Evolutionary conservation across 2,113 vertebrate genomes (phyloP), one percentile per base, ranked within the genome.

Genomic region (Ictidomys tridecemlineatus): DNA sequence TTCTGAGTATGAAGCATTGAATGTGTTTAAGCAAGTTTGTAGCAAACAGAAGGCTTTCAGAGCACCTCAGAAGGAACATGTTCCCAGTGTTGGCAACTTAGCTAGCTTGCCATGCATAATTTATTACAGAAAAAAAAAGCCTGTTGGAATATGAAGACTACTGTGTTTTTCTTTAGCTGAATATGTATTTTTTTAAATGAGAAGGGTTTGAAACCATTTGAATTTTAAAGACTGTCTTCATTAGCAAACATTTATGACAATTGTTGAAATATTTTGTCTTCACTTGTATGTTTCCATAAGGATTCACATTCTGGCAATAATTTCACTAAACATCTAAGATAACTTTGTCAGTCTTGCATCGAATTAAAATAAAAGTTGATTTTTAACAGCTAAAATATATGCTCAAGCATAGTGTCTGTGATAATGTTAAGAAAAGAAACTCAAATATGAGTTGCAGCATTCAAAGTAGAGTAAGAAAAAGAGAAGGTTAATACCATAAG

Each of bases 231-330:
- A 1, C 48, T 94, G 48, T 39, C 72, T 91, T 97, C 61, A 93
- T 93, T 96, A 96, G 72, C 85, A 95, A 97, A 96, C 83, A 94
- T 94, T 96, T 85, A 48, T 93, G 85, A 96, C 67, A 95, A 96
- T 70, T 51, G 42, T 48, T 90, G 85, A 95, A 94, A 95, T 96
- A 95, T 87, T 95, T 94, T 96, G n/a, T 63, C 85, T 95, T 94
- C 70, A 87, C 56, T 96, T 86, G 32, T 56, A 34, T 14, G 9
- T 88, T 73, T 94, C 77, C 92, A 85, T 82, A 96, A 94, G 92
- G 73, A 92, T 51, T 95, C 82, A 45, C 42, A 97, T 76, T 51
- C 85, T 97, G 85, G 76, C 37, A 87, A 84, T 73, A 87, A 32
- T 90, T 94, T 80, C 93, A 95, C 77, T 95, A 74, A 79, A 83